Conservation (phyloP, 1,140 invertebrate species). For the Mamestra configurata region DNA sequence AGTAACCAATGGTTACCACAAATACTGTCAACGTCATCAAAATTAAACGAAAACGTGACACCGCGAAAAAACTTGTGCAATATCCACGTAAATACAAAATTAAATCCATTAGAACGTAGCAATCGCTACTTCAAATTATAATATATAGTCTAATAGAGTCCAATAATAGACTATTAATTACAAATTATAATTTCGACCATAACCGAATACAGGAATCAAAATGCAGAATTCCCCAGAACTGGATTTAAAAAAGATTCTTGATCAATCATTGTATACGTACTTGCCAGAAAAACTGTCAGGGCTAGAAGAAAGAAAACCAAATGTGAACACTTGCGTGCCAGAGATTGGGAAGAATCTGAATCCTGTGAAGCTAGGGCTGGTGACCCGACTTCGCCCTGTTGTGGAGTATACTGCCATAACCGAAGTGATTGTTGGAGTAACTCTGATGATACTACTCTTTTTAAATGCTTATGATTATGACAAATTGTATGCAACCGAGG, state of each 20-base stretch:
- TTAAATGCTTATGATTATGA: conserved; percentile 36
- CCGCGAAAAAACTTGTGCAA: too few relatives aligned
- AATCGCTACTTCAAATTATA: background rate
- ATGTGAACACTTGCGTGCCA: background rate
- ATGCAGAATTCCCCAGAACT: conserved; percentile 5
- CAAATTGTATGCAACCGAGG: conserved; percentile 43
- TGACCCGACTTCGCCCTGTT: background rate
- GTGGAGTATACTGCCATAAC: background rate
- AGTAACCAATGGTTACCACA: too few relatives aligned
- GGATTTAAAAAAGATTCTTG: conserved; percentile 5
- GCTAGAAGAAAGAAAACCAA: background rate
- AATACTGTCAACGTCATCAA: too few relatives aligned
- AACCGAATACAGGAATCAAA: too few relatives aligned
- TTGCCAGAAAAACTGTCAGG: background rate
- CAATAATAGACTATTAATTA: too few relatives aligned
- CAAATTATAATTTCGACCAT: too few relatives aligned
- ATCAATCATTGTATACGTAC: background rate
- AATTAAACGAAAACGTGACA: too few relatives aligned
- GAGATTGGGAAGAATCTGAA: background rate
- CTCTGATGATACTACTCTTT: background rate
- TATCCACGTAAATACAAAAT: background rate
- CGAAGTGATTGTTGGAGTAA: background rate
- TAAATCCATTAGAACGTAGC: background rate
- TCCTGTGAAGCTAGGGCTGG: background rate
- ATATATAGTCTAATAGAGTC: too few relatives aligned